Evolutionary conservation across 2,113 vertebrate species (phyloP), one percentile per base, ranked within the genome.

Genomic region (Cynopterus brachyotis): DNA sequence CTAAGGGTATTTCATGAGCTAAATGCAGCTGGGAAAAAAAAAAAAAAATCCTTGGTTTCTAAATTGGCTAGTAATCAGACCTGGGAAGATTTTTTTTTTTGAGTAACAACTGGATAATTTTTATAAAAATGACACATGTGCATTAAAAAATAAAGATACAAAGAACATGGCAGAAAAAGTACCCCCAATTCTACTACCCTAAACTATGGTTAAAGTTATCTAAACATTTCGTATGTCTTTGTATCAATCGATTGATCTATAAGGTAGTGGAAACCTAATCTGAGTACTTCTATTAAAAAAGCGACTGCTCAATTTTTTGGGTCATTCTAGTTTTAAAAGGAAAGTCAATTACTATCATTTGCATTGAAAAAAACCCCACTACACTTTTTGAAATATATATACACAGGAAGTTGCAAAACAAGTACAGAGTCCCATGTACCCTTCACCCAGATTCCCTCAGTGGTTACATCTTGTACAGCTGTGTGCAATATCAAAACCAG

Each of bases 351-450:
- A 62, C 24, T 69, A 5, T 72, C 30, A 42, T 35, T 79, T 95
- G 15, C 10, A 59, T 78, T 53, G 19, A 3, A 75, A 45, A 72
- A 72, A 83, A 50, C 17, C 26, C 17, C 26, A 9, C 5, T 40
- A 15, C 42, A 85, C 60, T 75, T 60, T 92, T 85, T 85, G 89
- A 89, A 93, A 78, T 64, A 80, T n/a, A 15, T 88, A 59, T 35
- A 94, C 30, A 83, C 24, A 95, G 55, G 69, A 96, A 87, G 11
- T 87, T 93, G 67, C 37, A 92, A 89, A 94, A 89, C 20, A 59
- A 40, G 17, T 88, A 30, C 12, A 67, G 12, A 60, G n/a, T 85
- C 40, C 59, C 1, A 3, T 86, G 66, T 57, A 78, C 35, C 42
- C 66, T 95, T 75, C n/a, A 84, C 70, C 57, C 10, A 87, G 60